A percentile compares a stretch with the other conserved stretches of the same genome.
phyloP scores from a whole-genome alignment of 2,797 vertebrate species.

The Avahi laniger region DNA sequence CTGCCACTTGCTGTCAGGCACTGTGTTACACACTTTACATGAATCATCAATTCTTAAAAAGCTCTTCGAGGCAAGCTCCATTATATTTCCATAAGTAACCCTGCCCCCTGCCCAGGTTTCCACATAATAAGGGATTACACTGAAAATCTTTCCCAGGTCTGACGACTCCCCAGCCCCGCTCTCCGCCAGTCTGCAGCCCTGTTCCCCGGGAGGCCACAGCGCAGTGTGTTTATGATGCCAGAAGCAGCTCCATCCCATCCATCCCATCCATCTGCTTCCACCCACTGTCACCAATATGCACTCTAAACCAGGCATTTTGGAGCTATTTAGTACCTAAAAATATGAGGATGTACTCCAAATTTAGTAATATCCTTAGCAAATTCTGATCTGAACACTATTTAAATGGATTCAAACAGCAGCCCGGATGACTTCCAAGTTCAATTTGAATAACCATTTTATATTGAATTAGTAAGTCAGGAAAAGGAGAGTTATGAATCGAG shows the following conservation, averaged over 20 bases:
- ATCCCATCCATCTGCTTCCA: no score
- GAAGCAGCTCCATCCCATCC: not conserved
- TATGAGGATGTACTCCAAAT: not conserved
- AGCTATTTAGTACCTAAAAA: not conserved
- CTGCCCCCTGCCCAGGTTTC: not conserved
- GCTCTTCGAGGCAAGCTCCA: not conserved
- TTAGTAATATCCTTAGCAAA: not conserved
- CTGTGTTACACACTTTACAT: rapidly evolving
- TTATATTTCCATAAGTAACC: not conserved
- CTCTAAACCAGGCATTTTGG: not conserved
- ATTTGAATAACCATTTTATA: not conserved
- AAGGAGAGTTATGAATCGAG: not conserved
- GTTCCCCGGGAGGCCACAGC: not conserved
- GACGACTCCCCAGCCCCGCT: no score
- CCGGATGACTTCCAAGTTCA: not conserved
- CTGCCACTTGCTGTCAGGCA: not conserved
- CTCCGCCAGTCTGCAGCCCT: not conserved
- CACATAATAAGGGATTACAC: rapidly evolving
- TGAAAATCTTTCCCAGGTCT: not conserved
- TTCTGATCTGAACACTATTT: not conserved
- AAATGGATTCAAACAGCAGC: not conserved
- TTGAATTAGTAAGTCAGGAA: constrained; percentile 1
- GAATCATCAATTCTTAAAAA: not conserved
- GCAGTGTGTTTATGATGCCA: not conserved
- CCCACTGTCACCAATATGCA: not conserved